phyloP scores from a whole-genome alignment of 2,797 vertebrate genomes.

The Trachurus trachurus region DNA sequence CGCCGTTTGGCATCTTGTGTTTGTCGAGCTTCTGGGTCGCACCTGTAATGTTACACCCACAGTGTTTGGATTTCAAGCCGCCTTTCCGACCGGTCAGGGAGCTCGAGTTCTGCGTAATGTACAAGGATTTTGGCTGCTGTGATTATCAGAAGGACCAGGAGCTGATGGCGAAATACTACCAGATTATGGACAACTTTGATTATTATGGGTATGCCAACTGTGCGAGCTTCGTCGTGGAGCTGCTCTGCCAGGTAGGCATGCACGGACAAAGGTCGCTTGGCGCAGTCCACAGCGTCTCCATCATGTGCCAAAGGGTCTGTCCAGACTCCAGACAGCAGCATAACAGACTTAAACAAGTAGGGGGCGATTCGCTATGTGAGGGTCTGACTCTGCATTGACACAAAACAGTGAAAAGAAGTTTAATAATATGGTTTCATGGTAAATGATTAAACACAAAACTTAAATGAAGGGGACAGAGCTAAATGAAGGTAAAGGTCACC shows the following conservation, averaged over 20 bases:
- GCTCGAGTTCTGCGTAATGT: conserved; percentile 91
- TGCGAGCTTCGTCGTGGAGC: conserved; percentile 89
- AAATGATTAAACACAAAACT: not conserved
- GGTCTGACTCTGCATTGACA: not conserved
- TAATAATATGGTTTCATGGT: not conserved
- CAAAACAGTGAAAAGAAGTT: not conserved
- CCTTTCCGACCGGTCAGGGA: conserved; percentile 89
- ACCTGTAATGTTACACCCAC: conserved; percentile 87
- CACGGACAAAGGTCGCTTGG: conserved; percentile 59
- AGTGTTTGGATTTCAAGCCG: conserved; percentile 97
- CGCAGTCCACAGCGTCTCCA: not conserved
- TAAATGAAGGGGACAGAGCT: not conserved
- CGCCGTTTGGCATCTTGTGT: conserved; percentile 18
- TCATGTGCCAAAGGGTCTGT: not conserved
- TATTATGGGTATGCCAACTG: conserved; percentile 84
- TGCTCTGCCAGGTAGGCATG: conserved; percentile 93
- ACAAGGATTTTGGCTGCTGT: conserved; percentile 94
- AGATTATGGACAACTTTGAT: conserved; percentile 85
- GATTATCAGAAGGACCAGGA: conserved; percentile 86
- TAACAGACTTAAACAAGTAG: not conserved
- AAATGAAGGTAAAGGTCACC: not conserved
- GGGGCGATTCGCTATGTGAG: not conserved
- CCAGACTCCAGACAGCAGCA: not conserved
- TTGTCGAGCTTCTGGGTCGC: conserved; percentile 46
- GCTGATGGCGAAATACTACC: conserved; percentile 88